Conservation (phyloP, 2,113 vertebrate genomes). For the Potamarius usumacintae region DNA sequence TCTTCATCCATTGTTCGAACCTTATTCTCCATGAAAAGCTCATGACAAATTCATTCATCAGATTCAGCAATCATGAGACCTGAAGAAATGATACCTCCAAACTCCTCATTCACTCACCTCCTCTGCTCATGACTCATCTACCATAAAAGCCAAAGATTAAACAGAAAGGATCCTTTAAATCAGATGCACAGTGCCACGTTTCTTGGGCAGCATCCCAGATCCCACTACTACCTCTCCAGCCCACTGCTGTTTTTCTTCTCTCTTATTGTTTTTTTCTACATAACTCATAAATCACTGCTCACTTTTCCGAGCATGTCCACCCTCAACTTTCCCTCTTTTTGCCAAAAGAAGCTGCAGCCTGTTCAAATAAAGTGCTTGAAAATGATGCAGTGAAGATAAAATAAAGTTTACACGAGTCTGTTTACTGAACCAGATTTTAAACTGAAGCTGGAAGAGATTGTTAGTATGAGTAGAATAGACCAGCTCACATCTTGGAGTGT, state of each 20-base stretch:
- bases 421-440: constrained; percentile 1
- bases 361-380: neutral
- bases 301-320: constrained; percentile 22
- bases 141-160: neutral
- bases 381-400: constrained; percentile 7
- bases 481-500: neutral
- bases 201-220: constrained; percentile 33
- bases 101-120: neutral
- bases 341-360: neutral
- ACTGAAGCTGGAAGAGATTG: neutral
- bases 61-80: neutral
- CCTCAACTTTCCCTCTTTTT: neutral
- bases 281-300: constrained; percentile 4
- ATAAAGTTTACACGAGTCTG: constrained; percentile 23
- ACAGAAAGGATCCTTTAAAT: neutral
- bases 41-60: neutral
- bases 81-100: neutral
- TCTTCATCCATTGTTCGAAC: neutral
- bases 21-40: neutral
- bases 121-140: neutral
- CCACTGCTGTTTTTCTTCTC: constrained; percentile 20
- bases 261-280: constrained; percentile 28
- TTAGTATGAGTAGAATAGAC: neutral
- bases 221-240: constrained; percentile 33
- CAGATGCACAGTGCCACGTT: constrained; percentile 17